Evolutionary conservation across 2,888 invertebrate species (phyloP), one percentile per base, ranked within the genome.

Genomic region (Drosophila helvetica): DNA sequence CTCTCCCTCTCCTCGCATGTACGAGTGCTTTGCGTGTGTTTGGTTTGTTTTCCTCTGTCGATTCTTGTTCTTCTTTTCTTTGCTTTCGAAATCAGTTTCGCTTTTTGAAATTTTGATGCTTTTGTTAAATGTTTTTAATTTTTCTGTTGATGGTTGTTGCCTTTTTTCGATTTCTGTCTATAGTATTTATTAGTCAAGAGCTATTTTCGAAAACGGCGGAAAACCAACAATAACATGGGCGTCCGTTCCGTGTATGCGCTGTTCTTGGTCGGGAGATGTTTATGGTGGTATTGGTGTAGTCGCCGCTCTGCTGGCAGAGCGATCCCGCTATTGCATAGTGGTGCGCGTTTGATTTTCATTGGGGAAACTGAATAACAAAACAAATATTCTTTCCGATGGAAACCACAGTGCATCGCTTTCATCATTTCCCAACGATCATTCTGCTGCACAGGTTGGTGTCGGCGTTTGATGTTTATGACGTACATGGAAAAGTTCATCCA

Each of bases 161-260:
- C 27, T 52, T 66, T 73, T 80, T 85, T 79, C 75, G 79, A 86
- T 79, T 75, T 85, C 63, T 78, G 69, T 62, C 83, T 86, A 86
- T 86, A 86, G 88, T 88, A 88, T 89, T 85, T 89, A 84, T 90
- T 90, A 89, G 88, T 89, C 90, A 89, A 89, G 69, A 82, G 89
- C 89, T 89, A 89, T 89, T 89, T 89, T 90, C 79, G 86, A 88
- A 82, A 75, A 67, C 67, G 66, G 67, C 50, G 53, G 57, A 63
- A 55, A 42, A 59, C 54, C 75, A 74, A 82, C 66, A 78, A 72
- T 57, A 72, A 65, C 65, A 75, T 71, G 60, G 73, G 57, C 67
- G 48, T 66, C 71, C 65, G 59, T 65, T 69, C 52, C 53, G 46
- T 73, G 53, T 66, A 60, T 33, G 66, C 46, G 27, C 22, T 50